phyloP scores from a whole-genome alignment of 2,888 invertebrate species.

The Lithophane semibrunnea region DNA sequence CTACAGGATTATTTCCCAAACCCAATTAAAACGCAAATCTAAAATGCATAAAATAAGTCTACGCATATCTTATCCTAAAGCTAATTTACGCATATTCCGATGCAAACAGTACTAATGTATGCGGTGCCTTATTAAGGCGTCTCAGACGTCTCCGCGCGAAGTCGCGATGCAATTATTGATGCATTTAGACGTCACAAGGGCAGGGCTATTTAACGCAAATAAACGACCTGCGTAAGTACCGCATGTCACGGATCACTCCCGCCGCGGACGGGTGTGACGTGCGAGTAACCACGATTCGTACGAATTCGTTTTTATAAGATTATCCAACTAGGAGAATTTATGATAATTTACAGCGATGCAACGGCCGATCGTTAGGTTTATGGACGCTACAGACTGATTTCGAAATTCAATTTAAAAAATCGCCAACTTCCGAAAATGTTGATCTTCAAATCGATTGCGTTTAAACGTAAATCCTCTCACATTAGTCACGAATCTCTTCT shows the following conservation, averaged over 20 bases:
- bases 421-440: background rate
- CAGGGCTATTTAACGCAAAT: conserved; percentile 63
- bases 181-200: conserved; percentile 61
- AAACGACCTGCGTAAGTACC: conserved; percentile 63
- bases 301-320: background rate
- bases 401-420: background rate
- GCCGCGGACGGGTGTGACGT: conserved; percentile 34
- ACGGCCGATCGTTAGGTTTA: too few relatives aligned
- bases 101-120: conserved; percentile 33
- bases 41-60: conserved; percentile 46
- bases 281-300: conserved; percentile 42
- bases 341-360: too few relatives aligned
- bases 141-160: conserved; percentile 41
- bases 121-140: conserved; percentile 47
- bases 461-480: conserved; percentile 63
- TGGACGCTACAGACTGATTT: too few relatives aligned
- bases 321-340: too few relatives aligned
- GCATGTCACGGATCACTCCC: conserved; percentile 66
- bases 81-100: conserved; percentile 45
- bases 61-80: conserved; percentile 26
- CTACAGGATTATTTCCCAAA: conserved; percentile 10
- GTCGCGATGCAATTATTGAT: conserved; percentile 57
- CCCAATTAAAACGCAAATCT: conserved; percentile 35
- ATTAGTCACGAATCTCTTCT: conserved; percentile 70
- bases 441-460: background rate